phyloP scores from a whole-genome alignment of 2,888 invertebrate genomes.

The Crematogaster levior region DNA sequence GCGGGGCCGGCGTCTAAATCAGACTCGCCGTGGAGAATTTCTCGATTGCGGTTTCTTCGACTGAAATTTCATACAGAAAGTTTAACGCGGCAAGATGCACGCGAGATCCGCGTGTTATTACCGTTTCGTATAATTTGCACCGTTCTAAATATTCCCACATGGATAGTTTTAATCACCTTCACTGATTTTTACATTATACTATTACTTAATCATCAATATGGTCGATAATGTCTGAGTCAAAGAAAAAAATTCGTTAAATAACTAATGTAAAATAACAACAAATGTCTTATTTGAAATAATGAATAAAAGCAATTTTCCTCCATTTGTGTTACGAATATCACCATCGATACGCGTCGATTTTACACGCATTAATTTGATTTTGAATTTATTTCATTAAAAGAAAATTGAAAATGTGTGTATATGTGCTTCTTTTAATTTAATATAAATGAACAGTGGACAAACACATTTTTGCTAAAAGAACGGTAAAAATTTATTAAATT shows the following conservation, averaged over 20 bases:
- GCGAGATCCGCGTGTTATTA: background rate
- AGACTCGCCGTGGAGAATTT: slow-evolving; percentile 31
- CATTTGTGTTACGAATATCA: background rate
- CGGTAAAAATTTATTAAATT: background rate
- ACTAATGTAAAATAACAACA: background rate
- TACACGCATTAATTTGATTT: background rate
- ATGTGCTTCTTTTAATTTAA: background rate
- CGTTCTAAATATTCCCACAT: background rate
- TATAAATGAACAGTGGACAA: background rate
- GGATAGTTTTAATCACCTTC: background rate
- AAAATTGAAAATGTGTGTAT: background rate
- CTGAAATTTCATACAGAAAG: background rate
- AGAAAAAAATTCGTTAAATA: background rate
- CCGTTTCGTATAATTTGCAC: background rate
- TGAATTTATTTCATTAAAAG: background rate
- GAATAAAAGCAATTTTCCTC: background rate
- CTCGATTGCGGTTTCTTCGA: slow-evolving; percentile 17
- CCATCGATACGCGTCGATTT: background rate
- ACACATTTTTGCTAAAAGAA: background rate
- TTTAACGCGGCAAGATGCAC: background rate
- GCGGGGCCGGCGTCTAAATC: slow-evolving; percentile 41
- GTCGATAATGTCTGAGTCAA: background rate
- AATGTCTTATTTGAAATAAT: background rate
- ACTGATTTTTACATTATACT: background rate
- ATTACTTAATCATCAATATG: background rate